Conservation (phyloP, 2,888 invertebrate genomes). For the Pristionchus maxplancki region DNA sequence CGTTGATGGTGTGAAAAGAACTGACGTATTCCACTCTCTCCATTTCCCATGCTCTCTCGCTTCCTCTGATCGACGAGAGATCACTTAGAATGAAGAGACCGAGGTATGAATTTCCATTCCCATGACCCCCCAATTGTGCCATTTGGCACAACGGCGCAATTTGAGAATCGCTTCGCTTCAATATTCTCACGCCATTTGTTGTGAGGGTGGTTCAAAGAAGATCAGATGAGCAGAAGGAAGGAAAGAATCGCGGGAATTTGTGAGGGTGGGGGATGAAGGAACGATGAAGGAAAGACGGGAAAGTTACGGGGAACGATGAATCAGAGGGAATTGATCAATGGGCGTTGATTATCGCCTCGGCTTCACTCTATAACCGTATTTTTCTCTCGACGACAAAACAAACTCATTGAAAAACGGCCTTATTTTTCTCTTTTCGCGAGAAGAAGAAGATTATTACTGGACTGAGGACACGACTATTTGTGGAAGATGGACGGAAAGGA, state of each 20-base stretch:
- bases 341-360: background rate
- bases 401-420: background rate
- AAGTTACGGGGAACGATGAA: background rate
- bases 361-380: background rate
- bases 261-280: background rate
- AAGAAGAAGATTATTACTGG: background rate
- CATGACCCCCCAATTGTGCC: background rate
- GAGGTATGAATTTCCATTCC: background rate
- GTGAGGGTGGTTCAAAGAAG: background rate
- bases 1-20: conserved; percentile 11
- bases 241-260: conserved; percentile 22
- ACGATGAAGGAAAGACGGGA: background rate
- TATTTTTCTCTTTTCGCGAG: background rate
- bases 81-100: background rate
- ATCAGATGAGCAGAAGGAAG: background rate
- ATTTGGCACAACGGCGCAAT: background rate
- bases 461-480: background rate
- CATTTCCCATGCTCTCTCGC: background rate
- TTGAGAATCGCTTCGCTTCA: background rate
- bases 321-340: background rate
- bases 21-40: background rate
- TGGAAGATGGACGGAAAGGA: background rate
- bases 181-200: background rate
- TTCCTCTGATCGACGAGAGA: no score
- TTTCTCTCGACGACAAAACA: background rate